A percentile compares a stretch with the other conserved stretches of the same genome.
Evolutionary conservation across 2,113 vertebrate species (phyloP).

Genomic region (Xenopus laevis): DNA sequence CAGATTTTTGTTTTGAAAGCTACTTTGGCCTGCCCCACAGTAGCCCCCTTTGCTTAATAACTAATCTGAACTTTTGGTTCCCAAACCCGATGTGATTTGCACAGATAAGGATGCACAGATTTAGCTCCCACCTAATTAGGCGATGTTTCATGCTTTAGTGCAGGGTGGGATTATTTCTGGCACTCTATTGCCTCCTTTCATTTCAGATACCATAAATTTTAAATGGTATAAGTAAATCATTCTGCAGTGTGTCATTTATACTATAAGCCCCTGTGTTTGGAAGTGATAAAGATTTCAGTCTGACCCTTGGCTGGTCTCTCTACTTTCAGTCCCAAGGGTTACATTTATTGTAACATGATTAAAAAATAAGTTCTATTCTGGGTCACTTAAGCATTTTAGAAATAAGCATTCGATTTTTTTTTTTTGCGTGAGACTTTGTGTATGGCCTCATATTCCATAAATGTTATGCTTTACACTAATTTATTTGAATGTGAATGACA

Average conservation of each 20-base stretch:
- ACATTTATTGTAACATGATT: slow-evolving; percentile 81
- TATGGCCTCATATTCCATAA: slow-evolving; percentile 8
- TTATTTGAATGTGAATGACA: neutral
- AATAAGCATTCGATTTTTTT: slow-evolving; percentile 33
- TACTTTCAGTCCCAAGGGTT: slow-evolving; percentile 73
- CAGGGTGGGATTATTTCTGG: slow-evolving; percentile 65
- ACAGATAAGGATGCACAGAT: slow-evolving; percentile 71
- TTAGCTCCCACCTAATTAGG: slow-evolving; percentile 74
- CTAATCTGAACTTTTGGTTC: slow-evolving; percentile 55
- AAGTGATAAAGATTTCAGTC: slow-evolving; percentile 83
- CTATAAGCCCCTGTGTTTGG: slow-evolving; percentile 81
- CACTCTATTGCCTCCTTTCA: slow-evolving; percentile 67
- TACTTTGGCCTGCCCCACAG: slow-evolving; percentile 53
- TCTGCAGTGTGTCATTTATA: slow-evolving; percentile 74
- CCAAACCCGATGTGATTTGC: slow-evolving; percentile 67
- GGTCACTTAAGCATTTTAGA: slow-evolving; percentile 71
- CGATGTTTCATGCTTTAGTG: slow-evolving; percentile 67
- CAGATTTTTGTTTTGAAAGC: slow-evolving; percentile 66
- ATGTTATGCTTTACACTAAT: slow-evolving; percentile 12
- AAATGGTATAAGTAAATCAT: slow-evolving; percentile 68
- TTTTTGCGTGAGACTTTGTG: neutral
- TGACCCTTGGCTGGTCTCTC: slow-evolving; percentile 73
- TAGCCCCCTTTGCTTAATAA: slow-evolving; percentile 54
- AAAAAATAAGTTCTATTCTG: slow-evolving; percentile 80
- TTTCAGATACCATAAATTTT: slow-evolving; percentile 74